Evolutionary conservation across 2,797 vertebrate species (phyloP), one percentile per base, ranked within the genome.

Genomic region (Darevskia mixta): DNA sequence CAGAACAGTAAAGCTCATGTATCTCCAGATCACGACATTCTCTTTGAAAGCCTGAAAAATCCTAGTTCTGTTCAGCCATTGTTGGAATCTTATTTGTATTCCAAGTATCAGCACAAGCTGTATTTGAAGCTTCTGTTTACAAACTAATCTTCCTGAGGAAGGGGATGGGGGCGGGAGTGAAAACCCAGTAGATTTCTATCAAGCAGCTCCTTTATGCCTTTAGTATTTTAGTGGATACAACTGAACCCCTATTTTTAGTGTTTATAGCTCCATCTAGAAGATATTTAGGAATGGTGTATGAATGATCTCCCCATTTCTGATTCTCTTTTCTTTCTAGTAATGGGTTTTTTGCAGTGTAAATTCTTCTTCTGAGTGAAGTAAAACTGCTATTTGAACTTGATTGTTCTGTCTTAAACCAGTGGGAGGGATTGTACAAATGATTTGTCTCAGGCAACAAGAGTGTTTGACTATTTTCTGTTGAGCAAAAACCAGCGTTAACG

Each of bases 291-390:
- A 87, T 49, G 75, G 58, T 32, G 5, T 77, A 32, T 45, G 58
- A 73, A 69, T 79, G 25, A 27, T 85, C 83, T 72, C 83, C 23
- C 35, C 35, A 20, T 20, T 55, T 18, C 66, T 32, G 8, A 35
- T 79, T 49, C 43, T 10, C 66, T 69, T 35, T 79, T 38, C 18
- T 86, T 61, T 4, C 77, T 9, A 84, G 88, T 69, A 92, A 64
- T 92, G 89, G 90, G 32, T 95, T 94, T 94, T 94, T 94, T 90
- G 83, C 76, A 85, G 71, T 88, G 88, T 25, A 86, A 83, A 58
- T 23, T 66, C 38, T 79, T 79, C 87, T 20, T 79, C 80, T 82
- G 88, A 91, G 79, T 6, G 8, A 94, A 91, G 45, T 79, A 79
- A 90, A 93, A 92, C 27, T 49, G 84, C 0, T 72, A 66, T 92